Base-by-base conservation (phyloP, 2,797 vertebrate species). In the Smutsia temminckii region DNA sequence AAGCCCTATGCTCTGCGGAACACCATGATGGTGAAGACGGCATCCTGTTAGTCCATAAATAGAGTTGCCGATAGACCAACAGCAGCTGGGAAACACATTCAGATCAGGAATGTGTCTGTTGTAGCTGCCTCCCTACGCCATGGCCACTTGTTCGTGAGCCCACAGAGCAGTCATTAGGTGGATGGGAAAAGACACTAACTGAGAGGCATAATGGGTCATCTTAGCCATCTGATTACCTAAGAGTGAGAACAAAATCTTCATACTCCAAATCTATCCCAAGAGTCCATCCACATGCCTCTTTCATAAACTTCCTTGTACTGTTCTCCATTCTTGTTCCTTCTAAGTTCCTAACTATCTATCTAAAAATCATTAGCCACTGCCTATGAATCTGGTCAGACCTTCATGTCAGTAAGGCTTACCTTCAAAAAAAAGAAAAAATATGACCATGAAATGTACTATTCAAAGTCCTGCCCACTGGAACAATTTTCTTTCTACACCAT, bases 31-130 rank as follows among this genome's bases (percentile, higher is more conserved):
- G 63, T 17, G 46, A 84, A 23, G 4, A 32, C 46, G 69, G n/a
- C 42, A 18, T n/a, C 5, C 20, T 25, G 0, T 46, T 42, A 23
- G 57, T 21, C n/a, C 32, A 20, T 0, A 32, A 8, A 6, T 0
- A 1, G 23, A 8, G 32, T 8, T 32, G 61, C 37, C n/a, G 5
- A 29, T 21, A 14, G 84, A 79, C 71, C 12, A 2, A 0, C 27
- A 64, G 72, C 40, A 8, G 42, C 32, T 66, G 53, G 34, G 40
- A 49, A 10, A 42, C 21, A 75, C 46, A 49, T 9, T 53, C 55
- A 8, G 18, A 25, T 4, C n/a, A 6, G 3, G 46, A 51, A 18
- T 0, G 2, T 12, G 25, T 29, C 59, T 55, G 21, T 20, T 59
- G 64, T 34, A 34, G 23, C 66, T 8, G 32, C 53, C 40, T 83